phyloP scores from a whole-genome alignment of 2,797 vertebrate species.

The Crypturellus tataupa region DNA sequence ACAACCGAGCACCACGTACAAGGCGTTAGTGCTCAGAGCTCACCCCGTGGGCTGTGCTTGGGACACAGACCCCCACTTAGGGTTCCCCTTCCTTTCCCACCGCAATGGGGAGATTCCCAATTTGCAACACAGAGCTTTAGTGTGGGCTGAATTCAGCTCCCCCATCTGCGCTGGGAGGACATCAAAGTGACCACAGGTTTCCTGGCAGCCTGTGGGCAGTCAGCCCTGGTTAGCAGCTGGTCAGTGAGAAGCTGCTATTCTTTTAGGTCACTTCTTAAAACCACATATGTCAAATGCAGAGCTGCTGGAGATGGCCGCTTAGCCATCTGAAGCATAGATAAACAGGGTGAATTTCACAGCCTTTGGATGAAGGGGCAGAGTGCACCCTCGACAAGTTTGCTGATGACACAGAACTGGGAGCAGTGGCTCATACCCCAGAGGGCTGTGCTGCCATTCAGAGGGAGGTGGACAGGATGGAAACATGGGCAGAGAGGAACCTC shows the following conservation, averaged over 20 bases:
- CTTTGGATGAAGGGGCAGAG: too few species aligned
- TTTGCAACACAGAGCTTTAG: background rate
- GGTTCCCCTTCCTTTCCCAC: background rate
- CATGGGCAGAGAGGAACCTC: too few species aligned
- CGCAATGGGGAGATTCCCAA: fast-evolving
- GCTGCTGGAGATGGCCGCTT: background rate
- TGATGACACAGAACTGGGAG: too few species aligned
- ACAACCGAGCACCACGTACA: fast-evolving
- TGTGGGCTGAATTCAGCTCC: fast-evolving
- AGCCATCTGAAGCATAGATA: fast-evolving
- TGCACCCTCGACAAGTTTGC: too few species aligned
- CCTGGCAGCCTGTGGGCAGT: background rate
- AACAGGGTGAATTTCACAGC: background rate
- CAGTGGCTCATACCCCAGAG: too few species aligned
- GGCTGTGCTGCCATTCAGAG: too few species aligned
- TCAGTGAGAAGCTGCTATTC: background rate
- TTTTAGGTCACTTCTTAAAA: background rate
- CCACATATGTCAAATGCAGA: background rate
- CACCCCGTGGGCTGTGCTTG: background rate
- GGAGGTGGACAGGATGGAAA: too few species aligned
- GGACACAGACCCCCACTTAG: fast-evolving
- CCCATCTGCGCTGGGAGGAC: background rate
- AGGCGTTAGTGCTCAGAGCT: background rate
- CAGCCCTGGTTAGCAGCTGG: background rate
- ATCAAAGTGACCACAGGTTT: background rate